Conservation (phyloP, 2,113 vertebrate genomes). For the Sarotherodon lohbergeri region DNA sequence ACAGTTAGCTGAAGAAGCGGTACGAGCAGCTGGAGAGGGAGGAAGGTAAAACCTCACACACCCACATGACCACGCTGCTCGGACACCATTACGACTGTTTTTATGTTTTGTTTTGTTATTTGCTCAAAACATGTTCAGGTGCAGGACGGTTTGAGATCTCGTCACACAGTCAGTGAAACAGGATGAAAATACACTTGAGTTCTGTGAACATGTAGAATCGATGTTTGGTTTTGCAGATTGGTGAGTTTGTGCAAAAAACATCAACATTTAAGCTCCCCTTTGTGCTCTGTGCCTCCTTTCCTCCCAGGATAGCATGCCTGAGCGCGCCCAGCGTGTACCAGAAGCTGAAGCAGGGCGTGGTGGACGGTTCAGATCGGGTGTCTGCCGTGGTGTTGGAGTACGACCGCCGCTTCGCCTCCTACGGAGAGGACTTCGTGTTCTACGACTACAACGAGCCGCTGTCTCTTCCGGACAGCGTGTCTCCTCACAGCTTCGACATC, state of each 20-base stretch:
- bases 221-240: not conserved
- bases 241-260: not conserved
- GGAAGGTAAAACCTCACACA: constrained; percentile 74
- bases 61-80: not conserved
- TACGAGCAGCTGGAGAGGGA: constrained; percentile 78
- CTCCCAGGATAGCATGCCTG: constrained; percentile 85
- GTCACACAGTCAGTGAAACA: not conserved
- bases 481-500: constrained; percentile 82
- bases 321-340: constrained; percentile 91
- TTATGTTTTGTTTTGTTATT: not conserved
- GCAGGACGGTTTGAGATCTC: not conserved
- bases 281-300: not conserved
- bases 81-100: not conserved
- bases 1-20: constrained; percentile 76
- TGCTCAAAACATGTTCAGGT: not conserved
- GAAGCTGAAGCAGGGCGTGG: constrained; percentile 79
- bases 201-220: too few relatives aligned
- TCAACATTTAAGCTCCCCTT: not conserved
- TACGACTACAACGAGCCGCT: constrained; percentile 91
- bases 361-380: constrained; percentile 19
- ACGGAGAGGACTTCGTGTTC: constrained; percentile 89
- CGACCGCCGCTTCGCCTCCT: constrained; percentile 84
- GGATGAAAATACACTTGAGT: not conserved
- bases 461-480: constrained; percentile 63
- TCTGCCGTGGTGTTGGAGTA: constrained; percentile 81